These are phyloP conservation scores for Morone saxatilis DNA, from an alignment of 2,113 vertebrate genomes.

Conservation along the genomic window DNA sequence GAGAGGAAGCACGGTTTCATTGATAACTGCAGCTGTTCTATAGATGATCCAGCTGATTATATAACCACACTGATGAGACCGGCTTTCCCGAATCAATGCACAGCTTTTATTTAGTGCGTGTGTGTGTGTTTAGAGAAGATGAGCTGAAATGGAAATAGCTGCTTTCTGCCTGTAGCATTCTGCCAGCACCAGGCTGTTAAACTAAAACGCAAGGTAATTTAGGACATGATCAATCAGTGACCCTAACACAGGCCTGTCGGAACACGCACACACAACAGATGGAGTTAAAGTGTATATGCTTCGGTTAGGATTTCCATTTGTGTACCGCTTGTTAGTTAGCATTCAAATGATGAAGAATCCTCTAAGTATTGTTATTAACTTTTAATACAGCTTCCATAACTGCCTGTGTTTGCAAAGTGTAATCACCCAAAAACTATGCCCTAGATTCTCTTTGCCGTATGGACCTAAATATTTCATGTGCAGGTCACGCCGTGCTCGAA, in stretches of 20 bases:
- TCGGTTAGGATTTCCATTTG: background rate
- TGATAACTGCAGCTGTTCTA: background rate
- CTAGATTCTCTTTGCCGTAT: background rate
- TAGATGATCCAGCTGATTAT: conserved; percentile 7
- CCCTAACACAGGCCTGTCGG: background rate
- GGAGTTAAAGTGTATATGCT: background rate
- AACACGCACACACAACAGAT: background rate
- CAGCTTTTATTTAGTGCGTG: background rate
- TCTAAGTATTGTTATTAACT: background rate
- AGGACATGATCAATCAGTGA: conserved; percentile 27
- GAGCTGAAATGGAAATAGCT: conserved; percentile 20
- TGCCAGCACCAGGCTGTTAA: conserved; percentile 5
- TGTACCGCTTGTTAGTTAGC: background rate
- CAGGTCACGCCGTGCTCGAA: background rate
- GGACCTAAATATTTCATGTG: conserved; percentile 11
- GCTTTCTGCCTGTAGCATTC: conserved; percentile 17
- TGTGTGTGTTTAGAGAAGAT: background rate
- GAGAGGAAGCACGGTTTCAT: background rate
- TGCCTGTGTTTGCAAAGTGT: background rate
- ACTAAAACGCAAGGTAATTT: background rate
- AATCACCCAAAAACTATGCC: background rate
- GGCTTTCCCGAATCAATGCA: background rate
- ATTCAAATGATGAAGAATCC: background rate
- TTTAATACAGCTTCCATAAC: too few relatives aligned
- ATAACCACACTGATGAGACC: background rate